These are phyloP conservation scores for Mimumesa dahlbomi DNA, from an alignment of 2,888 invertebrate species.

Conservation along the genomic window DNA sequence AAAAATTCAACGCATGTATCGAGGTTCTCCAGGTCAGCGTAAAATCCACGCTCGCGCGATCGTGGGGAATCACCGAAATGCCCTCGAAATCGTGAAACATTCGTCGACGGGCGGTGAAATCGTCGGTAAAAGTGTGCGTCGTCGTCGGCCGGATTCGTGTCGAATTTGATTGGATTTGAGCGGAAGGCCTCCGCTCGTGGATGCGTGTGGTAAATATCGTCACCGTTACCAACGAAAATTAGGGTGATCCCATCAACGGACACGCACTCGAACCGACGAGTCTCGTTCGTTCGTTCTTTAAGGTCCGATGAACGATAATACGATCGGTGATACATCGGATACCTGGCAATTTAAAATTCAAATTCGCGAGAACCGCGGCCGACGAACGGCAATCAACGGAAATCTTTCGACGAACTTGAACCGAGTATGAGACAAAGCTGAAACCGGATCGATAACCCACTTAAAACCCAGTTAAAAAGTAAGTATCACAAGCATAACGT, in stretches of 20 bases:
- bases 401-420: too few relatives aligned
- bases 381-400: too few relatives aligned
- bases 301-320: background rate
- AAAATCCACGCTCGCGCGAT: background rate
- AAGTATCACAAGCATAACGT: background rate
- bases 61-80: constrained; percentile 25
- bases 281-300: too few relatives aligned
- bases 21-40: background rate
- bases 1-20: background rate
- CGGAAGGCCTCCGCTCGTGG: background rate
- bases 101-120: constrained; percentile 53
- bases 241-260: too few relatives aligned
- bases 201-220: background rate
- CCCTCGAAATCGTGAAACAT: constrained; percentile 40
- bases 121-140: constrained; percentile 24
- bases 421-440: too few relatives aligned
- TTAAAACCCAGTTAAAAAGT: constrained; percentile 21
- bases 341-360: background rate
- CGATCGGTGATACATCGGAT: background rate
- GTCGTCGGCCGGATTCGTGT: constrained; percentile 6
- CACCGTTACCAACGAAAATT: background rate
- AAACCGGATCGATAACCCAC: constrained; percentile 42
- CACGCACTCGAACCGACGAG: too few relatives aligned
- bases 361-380: too few relatives aligned
- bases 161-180: constrained; percentile 20